Conservation (phyloP, 2,113 vertebrate species). For the human region GRCh38 chr14:97907501-97908000, state of each 20-base stretch:
- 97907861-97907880: background rate
- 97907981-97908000: accelerated
- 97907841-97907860: background rate
- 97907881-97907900: background rate
- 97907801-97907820: background rate
- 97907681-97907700: background rate
- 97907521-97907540: background rate
- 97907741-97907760: background rate
- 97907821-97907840: background rate
- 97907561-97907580: background rate
- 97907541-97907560: background rate
- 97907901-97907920: background rate
- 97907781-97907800: background rate
- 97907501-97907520: background rate
- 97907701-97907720: background rate
- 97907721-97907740: background rate
- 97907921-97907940: background rate
- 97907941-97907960: background rate
- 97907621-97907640: background rate
- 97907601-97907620: background rate
- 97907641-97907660: background rate
- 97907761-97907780: background rate
- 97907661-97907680: background rate
- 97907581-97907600: background rate
- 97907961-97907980: accelerated